Base-by-base conservation (phyloP, 1,140 invertebrate species). In the Colletes gigas region DNA sequence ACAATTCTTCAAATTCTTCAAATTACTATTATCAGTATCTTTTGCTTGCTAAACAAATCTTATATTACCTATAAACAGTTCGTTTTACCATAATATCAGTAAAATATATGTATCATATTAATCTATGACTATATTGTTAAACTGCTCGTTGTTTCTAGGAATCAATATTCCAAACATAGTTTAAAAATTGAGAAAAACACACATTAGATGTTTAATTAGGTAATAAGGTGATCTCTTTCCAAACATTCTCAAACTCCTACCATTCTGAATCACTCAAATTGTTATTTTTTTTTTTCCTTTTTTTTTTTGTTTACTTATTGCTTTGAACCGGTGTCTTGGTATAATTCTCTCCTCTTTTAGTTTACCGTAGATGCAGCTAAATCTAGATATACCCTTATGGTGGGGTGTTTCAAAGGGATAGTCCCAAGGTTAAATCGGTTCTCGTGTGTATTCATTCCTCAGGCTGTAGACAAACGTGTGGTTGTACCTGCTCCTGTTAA, bases 381-480 rank as follows among this genome's bases (percentile, higher is more conserved):
- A 68, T 21, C 30, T 68, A 72, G 60, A 70, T 19, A n/a, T 69
- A 50, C 55, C 70, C 60, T 77, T 59, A 54, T 10, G 57, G 21
- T 60, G 70, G 30, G 70, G 55, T 74, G 57, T 30, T 54, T 66
- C 19, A 66, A 60, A 78, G 63, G 72, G 81, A 66, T 62, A 71
- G 52, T 74, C 57, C 54, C 30, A 82, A 19, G 52, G 79, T 67
- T 59, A 82, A 82, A 78, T 75, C 83, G 86, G 84, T 81, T 88
- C 77, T 89, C 86, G 82, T 88, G 81, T 88, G 47, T 89, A 75
- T 91, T 92, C 69, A 79, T 92, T 92, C 79, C 87, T 81, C 86
- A 92, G 92, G 91, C 88, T 67, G 82, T 88, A 55, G 91, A 93
- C 54, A 93, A 94, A 89, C 89, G 91, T 85, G 85, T 90, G 54